Evolutionary conservation across 2,888 invertebrate genomes (phyloP).

Genomic region (Stenoptilia bipunctidactyla): DNA sequence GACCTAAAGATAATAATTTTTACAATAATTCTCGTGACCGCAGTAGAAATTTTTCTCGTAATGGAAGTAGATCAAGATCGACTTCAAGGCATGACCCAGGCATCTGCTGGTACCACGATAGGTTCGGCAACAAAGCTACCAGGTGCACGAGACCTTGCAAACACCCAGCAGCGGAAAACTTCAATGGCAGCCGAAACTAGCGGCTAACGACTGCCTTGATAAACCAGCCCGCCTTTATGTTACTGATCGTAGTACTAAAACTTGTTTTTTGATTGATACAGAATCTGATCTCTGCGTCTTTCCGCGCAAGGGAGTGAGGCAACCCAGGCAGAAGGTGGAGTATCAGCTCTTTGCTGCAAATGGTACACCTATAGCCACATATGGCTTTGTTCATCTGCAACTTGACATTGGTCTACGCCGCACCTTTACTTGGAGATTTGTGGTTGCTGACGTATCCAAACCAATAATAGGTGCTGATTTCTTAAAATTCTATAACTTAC

Average conservation of each 20-base stretch:
- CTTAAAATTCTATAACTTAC: slow-evolving; percentile 18
- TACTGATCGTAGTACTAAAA: slow-evolving; percentile 9
- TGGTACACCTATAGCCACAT: slow-evolving; percentile 1
- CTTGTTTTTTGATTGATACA: no score
- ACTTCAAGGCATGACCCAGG: not conserved
- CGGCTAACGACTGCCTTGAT: slow-evolving; percentile 13
- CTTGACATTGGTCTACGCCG: slow-evolving; percentile 3
- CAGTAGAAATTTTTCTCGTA: not conserved
- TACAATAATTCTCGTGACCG: not conserved
- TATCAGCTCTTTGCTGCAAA: slow-evolving; percentile 5
- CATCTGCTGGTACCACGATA: slow-evolving; percentile 1
- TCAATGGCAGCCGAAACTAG: slow-evolving; percentile 13
- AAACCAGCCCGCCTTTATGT: slow-evolving; percentile 6
- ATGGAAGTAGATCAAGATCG: not conserved
- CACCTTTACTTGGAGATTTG: slow-evolving; percentile 20
- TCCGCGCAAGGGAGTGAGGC: not conserved
- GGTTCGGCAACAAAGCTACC: not conserved
- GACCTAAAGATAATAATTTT: slow-evolving; percentile 5
- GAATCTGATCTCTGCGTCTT: slow-evolving; percentile 6
- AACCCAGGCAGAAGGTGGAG: not conserved
- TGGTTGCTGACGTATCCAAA: no score
- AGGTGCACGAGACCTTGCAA: not conserved
- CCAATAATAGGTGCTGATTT: slow-evolving; percentile 30
- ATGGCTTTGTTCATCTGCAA: slow-evolving; percentile 1
- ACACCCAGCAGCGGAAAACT: slow-evolving; percentile 11